Base-by-base conservation (phyloP, 2,888 invertebrate species). In the Ormia ochracea region DNA sequence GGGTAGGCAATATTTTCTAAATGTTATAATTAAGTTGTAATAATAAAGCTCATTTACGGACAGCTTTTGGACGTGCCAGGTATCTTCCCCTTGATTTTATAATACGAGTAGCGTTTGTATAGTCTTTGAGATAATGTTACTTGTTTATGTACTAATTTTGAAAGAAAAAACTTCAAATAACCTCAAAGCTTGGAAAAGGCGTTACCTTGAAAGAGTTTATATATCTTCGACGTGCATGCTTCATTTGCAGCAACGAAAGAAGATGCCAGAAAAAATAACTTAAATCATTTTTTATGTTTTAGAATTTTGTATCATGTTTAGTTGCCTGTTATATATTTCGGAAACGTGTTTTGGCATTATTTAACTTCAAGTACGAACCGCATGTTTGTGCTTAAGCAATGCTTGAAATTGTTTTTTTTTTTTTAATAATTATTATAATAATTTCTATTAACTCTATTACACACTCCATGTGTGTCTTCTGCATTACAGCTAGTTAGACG, bases 131-230 rank as follows among this genome's bases (percentile, higher is more conserved):
- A 31, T 9, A 10, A 31, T 33, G 1, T 43, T 28, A 4, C n/a
- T 36, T 48, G 21, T 52, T 5, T n/a, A 52, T 50, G 41, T 52
- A 17, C 21, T 70, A 10, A 19, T 52, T 52, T 38, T 5, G n/a
- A 56, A 21, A 33, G 45, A 21, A 31, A 41, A 56, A 7, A n/a
- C n/a, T n/a, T 9, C 50, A 63, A 23, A 63, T 63, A 63, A 72
- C 72, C 63, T 72, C 72, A 45, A 63, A 63, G 36, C 23, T 31
- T 21, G 38, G 48, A 48, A 48, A n/a, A 6, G 58, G 58, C 36
- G 61, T 54, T 45, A 54, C 61, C 54, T 41, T 54, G 26, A 59
- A 54, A 26, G 38, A 9, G 17, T 28, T 28, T 31, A n/a, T n/a
- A n/a, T n/a, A n/a, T 33, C 10, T 1, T 33, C 43, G 17, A 4